Percentiles rank a stretch among this genome's conserved stretches.
phyloP scores from a whole-genome alignment of 2,113 vertebrate genomes.

The Gulo gulo region DNA sequence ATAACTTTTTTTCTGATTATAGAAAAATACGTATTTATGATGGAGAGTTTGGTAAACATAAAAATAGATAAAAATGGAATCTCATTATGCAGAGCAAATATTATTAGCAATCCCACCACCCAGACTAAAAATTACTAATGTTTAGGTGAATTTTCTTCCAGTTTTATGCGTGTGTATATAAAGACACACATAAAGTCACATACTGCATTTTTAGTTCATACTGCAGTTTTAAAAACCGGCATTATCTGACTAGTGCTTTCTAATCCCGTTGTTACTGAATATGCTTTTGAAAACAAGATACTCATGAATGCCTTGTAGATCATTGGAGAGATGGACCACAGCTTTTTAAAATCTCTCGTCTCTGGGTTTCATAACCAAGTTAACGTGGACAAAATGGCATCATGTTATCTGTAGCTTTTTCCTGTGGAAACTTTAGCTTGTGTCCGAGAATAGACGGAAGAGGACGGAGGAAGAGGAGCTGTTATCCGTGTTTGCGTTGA shows the following conservation, averaged over 20 bases:
- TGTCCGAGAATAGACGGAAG: not conserved
- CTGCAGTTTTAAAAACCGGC: not conserved
- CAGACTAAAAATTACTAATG: not conserved
- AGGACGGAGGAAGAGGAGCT: not conserved
- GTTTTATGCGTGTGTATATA: not conserved
- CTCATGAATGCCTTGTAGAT: not conserved
- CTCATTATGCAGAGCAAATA: not conserved
- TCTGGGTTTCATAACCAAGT: not conserved
- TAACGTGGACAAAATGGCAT: accelerated
- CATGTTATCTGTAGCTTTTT: not conserved
- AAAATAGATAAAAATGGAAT: not conserved
- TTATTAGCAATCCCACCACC: not conserved
- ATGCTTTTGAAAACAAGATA: not conserved
- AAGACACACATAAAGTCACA: not conserved
- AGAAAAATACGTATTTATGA: not conserved
- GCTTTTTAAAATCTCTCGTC: not conserved
- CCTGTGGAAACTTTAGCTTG: not conserved
- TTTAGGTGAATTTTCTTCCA: conserved; percentile 10
- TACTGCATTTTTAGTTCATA: not conserved
- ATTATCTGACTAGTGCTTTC: not conserved
- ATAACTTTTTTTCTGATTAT: not conserved
- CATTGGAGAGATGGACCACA: not conserved
- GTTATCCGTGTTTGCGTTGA: not conserved
- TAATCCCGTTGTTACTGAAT: not conserved
- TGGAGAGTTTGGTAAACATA: not conserved